These are phyloP conservation scores for Cryptosula pallasiana DNA, from an alignment of 2,888 invertebrate species.

Conservation along the genomic window DNA sequence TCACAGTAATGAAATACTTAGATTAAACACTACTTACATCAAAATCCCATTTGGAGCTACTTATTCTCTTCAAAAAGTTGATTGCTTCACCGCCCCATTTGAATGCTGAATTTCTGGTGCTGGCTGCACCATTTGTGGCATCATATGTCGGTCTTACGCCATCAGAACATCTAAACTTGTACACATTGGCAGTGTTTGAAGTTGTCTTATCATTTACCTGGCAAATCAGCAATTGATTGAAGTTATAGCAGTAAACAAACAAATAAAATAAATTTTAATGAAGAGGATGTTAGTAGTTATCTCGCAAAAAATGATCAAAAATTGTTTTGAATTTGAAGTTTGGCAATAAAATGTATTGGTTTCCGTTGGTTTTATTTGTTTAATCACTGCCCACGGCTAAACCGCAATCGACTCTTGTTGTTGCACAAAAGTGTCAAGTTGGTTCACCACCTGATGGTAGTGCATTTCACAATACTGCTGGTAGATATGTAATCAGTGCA, in stretches of 20 bases:
- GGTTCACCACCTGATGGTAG: no score
- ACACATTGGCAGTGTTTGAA: background rate
- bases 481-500: no score
- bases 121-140: background rate
- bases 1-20: no score
- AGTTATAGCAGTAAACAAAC: no score
- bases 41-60: background rate
- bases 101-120: slow-evolving; percentile 14
- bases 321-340: background rate
- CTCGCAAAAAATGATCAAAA: background rate
- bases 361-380: no score
- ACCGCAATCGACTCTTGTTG: no score
- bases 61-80: background rate
- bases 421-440: no score
- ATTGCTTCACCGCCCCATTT: slow-evolving; percentile 9
- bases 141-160: background rate
- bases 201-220: background rate
- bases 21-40: slow-evolving; percentile 22
- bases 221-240: background rate
- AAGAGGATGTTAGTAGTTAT: no score
- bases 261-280: no score
- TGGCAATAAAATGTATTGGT: background rate
- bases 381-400: no score
- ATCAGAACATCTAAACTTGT: slow-evolving; percentile 1
- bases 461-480: no score